Evolutionary conservation across 2,888 invertebrate species (phyloP), one percentile per base, ranked within the genome.

Genomic region (Synanthedon vespiformis): DNA sequence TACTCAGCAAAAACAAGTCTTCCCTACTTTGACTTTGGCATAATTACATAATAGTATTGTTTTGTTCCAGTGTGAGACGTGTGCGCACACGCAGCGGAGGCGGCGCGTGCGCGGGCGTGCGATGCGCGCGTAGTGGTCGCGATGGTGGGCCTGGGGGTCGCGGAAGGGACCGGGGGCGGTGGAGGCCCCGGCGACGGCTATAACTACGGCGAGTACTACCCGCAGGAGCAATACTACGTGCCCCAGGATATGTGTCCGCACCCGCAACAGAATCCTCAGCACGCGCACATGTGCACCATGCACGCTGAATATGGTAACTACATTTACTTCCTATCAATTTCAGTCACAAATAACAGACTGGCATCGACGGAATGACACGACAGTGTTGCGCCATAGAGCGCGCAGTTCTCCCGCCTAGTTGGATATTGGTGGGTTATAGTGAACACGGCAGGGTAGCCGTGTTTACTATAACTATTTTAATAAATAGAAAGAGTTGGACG

Each of bases 261-360:
- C 57, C 90, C 92, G 57, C 89, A 89, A 63, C 84, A 84, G 74
- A 91, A 91, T 69, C 90, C 85, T 40, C 90, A 88, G 75, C 90
- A 86, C 65, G 82, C 85, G 62, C 89, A 88, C 67, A 90, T 93
- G 88, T 93, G 93, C 84, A 89, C 92, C 59, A 88, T 93, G 76
- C 92, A 92, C 69, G 88, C 92, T 66, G 93, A 93, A 77, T 93
- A 91, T 80, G 93, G 93, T 93, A 80, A 89, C 91, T 61, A 34
- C 10, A 34, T 10, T 34, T 34, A 34, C 10, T 34, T 34, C 14
- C 16, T 27, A 22, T 13, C 3, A 4, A 40, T 41, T 13, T 14
- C 18, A 13, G 40, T 48, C 40, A 48, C 40, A 18, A 49, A 53
- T 34, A 34, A 8, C 10, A 8, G 34, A 34, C 10, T 10, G 34